phyloP scores from a whole-genome alignment of 2,113 vertebrate genomes.

The Microcebus jonahi region DNA sequence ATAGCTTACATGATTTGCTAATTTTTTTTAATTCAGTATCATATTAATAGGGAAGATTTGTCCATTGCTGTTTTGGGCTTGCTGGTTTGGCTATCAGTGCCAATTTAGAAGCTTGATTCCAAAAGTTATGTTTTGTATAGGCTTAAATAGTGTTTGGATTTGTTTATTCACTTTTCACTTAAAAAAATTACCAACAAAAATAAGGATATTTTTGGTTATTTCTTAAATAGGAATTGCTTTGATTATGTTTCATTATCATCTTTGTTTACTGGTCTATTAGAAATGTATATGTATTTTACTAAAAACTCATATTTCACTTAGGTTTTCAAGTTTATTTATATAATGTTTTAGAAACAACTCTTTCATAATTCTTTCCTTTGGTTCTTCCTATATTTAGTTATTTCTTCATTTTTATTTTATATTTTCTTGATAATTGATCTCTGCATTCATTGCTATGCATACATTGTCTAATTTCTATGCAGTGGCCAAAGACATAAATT shows the following conservation, averaged over 20 bases:
- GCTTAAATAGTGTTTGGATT: background rate
- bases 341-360: background rate
- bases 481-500: background rate
- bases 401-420: background rate
- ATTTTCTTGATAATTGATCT: background rate
- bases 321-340: background rate
- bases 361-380: background rate
- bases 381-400: background rate
- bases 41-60: background rate
- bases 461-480: background rate
- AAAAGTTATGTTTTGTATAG: background rate
- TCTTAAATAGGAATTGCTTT: background rate
- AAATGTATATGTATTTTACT: background rate
- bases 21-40: background rate
- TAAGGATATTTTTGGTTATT: background rate
- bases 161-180: background rate
- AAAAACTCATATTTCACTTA: background rate
- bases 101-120: background rate
- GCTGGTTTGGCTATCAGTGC: background rate
- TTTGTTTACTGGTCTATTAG: background rate
- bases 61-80: background rate
- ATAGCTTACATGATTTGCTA: background rate
- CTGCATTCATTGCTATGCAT: background rate
- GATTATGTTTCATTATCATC: background rate
- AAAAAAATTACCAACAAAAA: background rate